These are phyloP conservation scores for Gobiocypris rarus DNA, from an alignment of 2,113 vertebrate genomes.

Conservation along the genomic window DNA sequence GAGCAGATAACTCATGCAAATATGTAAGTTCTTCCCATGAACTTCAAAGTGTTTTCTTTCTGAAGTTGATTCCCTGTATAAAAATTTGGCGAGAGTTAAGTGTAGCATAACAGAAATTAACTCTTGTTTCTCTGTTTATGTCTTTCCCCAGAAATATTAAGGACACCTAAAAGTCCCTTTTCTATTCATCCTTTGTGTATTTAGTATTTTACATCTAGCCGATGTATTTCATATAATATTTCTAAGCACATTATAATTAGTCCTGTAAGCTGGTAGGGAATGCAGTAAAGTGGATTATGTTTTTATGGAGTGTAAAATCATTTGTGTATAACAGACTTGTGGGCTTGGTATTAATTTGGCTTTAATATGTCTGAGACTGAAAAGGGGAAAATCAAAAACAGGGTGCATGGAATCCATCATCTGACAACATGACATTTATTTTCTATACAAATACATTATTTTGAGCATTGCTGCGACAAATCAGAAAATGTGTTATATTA, in stretches of 20 bases:
- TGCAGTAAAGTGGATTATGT: constrained; percentile 29
- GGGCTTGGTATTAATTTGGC: not conserved
- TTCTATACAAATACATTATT: not conserved
- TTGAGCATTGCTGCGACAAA: not conserved
- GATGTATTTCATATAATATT: not conserved
- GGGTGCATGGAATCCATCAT: not conserved
- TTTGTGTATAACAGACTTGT: not conserved
- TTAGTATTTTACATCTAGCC: not conserved
- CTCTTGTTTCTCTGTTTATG: not conserved
- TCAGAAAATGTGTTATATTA: too few species aligned
- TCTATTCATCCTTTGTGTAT: not conserved
- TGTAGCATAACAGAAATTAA: not conserved
- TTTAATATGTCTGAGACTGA: not conserved
- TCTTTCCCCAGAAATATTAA: not conserved
- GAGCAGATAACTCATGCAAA: not conserved
- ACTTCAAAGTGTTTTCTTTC: not conserved
- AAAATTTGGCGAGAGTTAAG: too few species aligned
- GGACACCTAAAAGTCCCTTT: not conserved
- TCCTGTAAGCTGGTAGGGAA: constrained; percentile 25
- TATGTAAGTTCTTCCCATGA: not conserved
- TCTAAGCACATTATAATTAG: not conserved
- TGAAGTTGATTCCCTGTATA: too few species aligned
- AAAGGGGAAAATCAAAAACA: not conserved
- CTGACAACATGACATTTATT: not conserved
- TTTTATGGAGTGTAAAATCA: not conserved